phyloP scores from a whole-genome alignment of 1,140 invertebrate species.

The Linepithema humile region DNA sequence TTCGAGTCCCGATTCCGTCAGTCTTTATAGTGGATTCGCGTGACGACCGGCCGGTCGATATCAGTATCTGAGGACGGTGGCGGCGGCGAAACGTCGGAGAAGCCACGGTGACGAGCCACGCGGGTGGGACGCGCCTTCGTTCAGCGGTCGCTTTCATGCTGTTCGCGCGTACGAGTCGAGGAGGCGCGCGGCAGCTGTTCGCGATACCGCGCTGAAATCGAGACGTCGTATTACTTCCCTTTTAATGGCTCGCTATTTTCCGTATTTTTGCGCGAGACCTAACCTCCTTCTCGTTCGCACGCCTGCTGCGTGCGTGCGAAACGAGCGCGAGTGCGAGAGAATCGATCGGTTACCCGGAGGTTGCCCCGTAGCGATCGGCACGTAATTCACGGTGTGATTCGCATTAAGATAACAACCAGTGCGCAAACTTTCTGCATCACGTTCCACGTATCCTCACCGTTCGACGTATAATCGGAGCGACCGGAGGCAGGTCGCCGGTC shows the following conservation, averaged over 20 bases:
- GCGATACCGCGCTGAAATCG: too few relatives aligned
- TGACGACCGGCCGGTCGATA: too few relatives aligned
- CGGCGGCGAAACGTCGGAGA: too few relatives aligned
- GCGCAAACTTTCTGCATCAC: background rate
- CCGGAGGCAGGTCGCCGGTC: background rate
- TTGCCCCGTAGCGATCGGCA: background rate
- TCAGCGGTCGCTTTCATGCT: background rate
- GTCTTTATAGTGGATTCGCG: too few relatives aligned
- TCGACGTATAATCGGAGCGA: background rate
- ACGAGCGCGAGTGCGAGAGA: background rate
- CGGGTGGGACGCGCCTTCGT: background rate
- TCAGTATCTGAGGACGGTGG: too few relatives aligned
- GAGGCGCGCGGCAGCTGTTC: too few relatives aligned
- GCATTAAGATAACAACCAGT: background rate
- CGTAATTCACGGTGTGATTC: background rate
- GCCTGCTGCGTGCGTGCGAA: background rate
- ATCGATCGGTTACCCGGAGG: constrained; percentile 32
- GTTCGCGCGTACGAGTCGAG: background rate
- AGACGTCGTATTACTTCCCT: too few relatives aligned
- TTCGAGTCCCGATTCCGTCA: too few relatives aligned
- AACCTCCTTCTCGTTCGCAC: constrained; percentile 6
- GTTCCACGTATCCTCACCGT: background rate
- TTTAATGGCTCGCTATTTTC: background rate
- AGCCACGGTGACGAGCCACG: too few relatives aligned
- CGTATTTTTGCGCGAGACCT: background rate